Evolutionary conservation across 2,113 vertebrate species (phyloP).

Genomic region (Leptodactylus fuscus): DNA sequence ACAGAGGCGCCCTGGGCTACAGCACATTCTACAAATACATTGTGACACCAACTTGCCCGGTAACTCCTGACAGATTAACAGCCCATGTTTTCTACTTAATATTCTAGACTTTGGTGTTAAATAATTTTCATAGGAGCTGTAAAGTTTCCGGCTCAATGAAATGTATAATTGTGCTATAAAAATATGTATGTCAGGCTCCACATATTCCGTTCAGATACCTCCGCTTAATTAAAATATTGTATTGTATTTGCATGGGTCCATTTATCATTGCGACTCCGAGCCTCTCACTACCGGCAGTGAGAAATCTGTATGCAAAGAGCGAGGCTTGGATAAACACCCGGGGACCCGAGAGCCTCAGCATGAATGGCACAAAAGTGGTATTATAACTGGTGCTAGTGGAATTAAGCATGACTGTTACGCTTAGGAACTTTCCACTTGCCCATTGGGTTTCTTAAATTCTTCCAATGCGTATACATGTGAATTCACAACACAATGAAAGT

Average conservation of each 20-base stretch:
- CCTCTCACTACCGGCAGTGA: background rate
- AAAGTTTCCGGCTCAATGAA: constrained; percentile 32
- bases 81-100: background rate
- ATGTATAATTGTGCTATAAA: constrained; percentile 46
- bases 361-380: no score
- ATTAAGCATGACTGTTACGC: no score
- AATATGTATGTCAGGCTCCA: constrained; percentile 19
- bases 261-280: background rate
- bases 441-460: background rate
- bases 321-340: background rate
- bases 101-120: constrained; percentile 34
- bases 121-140: constrained; percentile 30
- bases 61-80: background rate
- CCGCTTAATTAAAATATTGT: constrained; percentile 22
- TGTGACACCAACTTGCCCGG: background rate
- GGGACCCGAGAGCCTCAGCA: background rate
- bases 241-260: constrained; percentile 8
- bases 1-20: background rate
- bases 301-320: background rate
- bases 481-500: no score
- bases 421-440: background rate
- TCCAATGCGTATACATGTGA: no score
- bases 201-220: constrained; percentile 6
- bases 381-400: no score
- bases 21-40: background rate